A percentile compares a stretch with the other conserved stretches of the same genome.
Conservation (phyloP, 2,888 invertebrate species). For the Dynastes grantii region DNA sequence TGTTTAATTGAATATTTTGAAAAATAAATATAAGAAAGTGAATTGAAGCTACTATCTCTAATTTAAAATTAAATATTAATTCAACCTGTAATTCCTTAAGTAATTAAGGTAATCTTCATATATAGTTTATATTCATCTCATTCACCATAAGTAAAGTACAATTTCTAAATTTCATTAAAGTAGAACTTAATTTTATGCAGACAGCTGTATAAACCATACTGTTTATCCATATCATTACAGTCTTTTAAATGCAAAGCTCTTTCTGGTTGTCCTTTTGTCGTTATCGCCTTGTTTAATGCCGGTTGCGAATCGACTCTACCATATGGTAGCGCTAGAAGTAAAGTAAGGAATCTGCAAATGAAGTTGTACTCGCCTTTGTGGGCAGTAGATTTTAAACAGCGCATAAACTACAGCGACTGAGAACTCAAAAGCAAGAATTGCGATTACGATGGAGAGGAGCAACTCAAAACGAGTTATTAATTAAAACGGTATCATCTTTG, state of each 20-base stretch:
- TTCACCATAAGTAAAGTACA: too few species aligned
- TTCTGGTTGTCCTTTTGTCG: slow-evolving; percentile 13
- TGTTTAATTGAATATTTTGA: too few species aligned
- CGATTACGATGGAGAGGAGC: slow-evolving; percentile 20
- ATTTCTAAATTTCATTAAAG: neutral
- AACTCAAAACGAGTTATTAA: slow-evolving; percentile 36
- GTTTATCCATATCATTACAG: slow-evolving; percentile 1
- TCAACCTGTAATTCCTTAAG: too few species aligned
- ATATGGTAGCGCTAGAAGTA: slow-evolving; percentile 6
- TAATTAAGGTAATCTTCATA: too few species aligned
- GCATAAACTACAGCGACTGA: slow-evolving; percentile 1
- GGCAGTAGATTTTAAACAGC: slow-evolving; percentile 26
- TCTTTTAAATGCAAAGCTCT: slow-evolving; percentile 2
- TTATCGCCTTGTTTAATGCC: slow-evolving; percentile 20
- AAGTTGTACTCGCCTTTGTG: slow-evolving; percentile 37
- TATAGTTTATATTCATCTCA: too few species aligned
- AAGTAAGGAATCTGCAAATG: slow-evolving; percentile 32
- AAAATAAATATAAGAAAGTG: too few species aligned
- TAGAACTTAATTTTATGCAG: neutral
- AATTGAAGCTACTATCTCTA: too few species aligned
- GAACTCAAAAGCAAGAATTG: neutral
- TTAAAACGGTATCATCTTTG: slow-evolving; percentile 36
- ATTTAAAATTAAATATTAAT: too few species aligned
- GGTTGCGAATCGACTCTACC: slow-evolving; percentile 2
- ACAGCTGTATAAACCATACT: neutral